Evolutionary conservation across 2,888 invertebrate genomes (phyloP), one percentile per base, ranked within the genome.

Genomic region (Linnaemya vulpina): DNA sequence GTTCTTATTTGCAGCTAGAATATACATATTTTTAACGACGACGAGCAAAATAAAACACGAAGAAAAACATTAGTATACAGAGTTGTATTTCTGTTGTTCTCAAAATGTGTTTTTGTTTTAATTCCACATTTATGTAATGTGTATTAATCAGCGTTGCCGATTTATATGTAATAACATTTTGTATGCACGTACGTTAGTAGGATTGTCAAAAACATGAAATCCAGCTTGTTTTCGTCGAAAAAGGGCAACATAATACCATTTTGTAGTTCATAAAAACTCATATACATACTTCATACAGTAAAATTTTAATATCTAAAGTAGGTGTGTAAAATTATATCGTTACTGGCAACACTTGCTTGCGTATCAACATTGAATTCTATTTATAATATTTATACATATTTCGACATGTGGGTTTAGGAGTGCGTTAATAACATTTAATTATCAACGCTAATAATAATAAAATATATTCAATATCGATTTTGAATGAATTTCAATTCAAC

Each of bases 341-440:
- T n/a, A n/a, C 30, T 30, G 30, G 30, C 30, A 30, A 30, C 30
- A 30, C 30, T 30, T 30, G 30, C 5, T 30, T 30, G 5, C 30
- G 5, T 30, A 30, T 30, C 30, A 30, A 30, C 3, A 30, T 30
- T 30, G 30, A 30, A 3, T 30, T 30, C 30, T 30, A 30, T 30
- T 68, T 58, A 13, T 62, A 22, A 46, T 87, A 83, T 88, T 88
- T 89, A 86, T 73, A n/a, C n/a, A n/a, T n/a, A n/a, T 89, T 90
- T 88, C 86, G 88, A 63, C 67, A 13, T 73, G 35, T 60, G 30
- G 75, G 62, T 81, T 74, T 65, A 35, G 63, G 81, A 78, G 78
- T 81, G 74, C 81, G 70, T 74, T 74, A 81, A 68, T 51, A 80
- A 63, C 62, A 75, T 20, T 20, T 74, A 70, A 85, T 75, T 75